phyloP scores from a whole-genome alignment of 2,113 vertebrate genomes.

The Leptodactylus fuscus region DNA sequence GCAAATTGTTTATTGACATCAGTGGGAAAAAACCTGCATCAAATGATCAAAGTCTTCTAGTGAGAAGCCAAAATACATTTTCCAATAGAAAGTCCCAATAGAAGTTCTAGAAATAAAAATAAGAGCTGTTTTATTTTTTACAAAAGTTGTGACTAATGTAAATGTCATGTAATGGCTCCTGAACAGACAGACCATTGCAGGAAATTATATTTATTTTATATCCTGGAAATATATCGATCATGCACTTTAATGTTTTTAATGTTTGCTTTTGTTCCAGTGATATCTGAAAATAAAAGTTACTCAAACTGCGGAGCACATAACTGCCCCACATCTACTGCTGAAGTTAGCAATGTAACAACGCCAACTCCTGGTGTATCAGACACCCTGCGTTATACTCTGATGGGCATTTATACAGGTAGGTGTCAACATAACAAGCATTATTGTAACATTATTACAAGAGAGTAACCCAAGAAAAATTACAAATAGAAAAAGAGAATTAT shows the following conservation, averaged over 20 bases:
- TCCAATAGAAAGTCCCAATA: too few relatives aligned
- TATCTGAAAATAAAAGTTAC: constrained; percentile 60
- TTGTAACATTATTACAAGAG: background rate
- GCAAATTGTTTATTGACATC: too few relatives aligned
- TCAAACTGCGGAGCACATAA: constrained; percentile 78
- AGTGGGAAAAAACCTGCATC: too few relatives aligned
- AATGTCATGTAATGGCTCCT: too few relatives aligned
- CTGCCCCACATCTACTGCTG: constrained; percentile 68
- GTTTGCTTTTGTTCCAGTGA: background rate
- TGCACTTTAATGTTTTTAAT: background rate
- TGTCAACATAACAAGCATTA: background rate
- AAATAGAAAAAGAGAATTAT: too few relatives aligned
- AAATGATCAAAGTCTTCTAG: too few relatives aligned
- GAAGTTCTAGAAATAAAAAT: too few relatives aligned
- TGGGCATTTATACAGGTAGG: constrained; percentile 91
- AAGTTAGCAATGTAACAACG: constrained; percentile 62
- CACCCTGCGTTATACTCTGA: constrained; percentile 79
- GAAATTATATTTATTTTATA: constrained; percentile 58
- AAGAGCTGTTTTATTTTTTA: too few relatives aligned
- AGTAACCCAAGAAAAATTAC: background rate
- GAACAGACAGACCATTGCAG: constrained; percentile 73
- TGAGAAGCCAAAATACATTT: too few relatives aligned
- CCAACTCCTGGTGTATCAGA: constrained; percentile 64
- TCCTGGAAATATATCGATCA: background rate
- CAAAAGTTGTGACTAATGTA: too few relatives aligned